Base-by-base conservation (phyloP, 2,797 vertebrate genomes). In the Propithecus perrieri region DNA sequence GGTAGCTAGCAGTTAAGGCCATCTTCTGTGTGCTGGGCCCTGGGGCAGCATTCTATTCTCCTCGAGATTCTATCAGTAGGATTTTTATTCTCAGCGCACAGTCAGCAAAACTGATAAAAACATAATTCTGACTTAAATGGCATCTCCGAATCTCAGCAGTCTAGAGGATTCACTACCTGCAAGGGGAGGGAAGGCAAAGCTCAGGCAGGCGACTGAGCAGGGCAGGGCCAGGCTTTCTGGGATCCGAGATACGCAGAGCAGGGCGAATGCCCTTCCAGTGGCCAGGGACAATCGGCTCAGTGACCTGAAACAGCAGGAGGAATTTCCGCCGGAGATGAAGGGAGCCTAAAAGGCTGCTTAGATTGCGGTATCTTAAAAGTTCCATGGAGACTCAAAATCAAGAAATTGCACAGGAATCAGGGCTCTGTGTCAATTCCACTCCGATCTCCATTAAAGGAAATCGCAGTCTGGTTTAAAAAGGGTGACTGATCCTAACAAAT, bases 251-350 rank as follows among this genome's bases (percentile, higher is more conserved):
- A 33, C 0, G 1, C 28, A 8, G 46, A 84, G 35, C 59, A 43
- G 28, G 48, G 28, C 0, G 1, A 4, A 41, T 13, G 2, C 46
- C 46, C 63, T 35, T 15, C 76, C 30, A 38, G 35, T 1, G 1
- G 30, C 43, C 6, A 4, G 43, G 28, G 43, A 76, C 38, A 43
- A 15, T 59, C 41, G 59, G 30, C n/a, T 35, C 72, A 28, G 57
- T 3, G 38, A 26, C 65, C 72, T 5, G 2, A 20, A 33, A 7
- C 41, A 15, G 13, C 2, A 0, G 41, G 63, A 61, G 26, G 7
- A 30, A 33, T n/a, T 75, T 65, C 85, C 50, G 48, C 38, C 43
- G 20, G 30, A 4, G 8, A 3, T 5, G 38, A 48, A 92, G 35
- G 48, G 4, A 6, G 30, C 20, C 20, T 46, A 12, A 30, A n/a